Conservation (phyloP, 2,888 invertebrate species). For the Icerya purchasi region DNA sequence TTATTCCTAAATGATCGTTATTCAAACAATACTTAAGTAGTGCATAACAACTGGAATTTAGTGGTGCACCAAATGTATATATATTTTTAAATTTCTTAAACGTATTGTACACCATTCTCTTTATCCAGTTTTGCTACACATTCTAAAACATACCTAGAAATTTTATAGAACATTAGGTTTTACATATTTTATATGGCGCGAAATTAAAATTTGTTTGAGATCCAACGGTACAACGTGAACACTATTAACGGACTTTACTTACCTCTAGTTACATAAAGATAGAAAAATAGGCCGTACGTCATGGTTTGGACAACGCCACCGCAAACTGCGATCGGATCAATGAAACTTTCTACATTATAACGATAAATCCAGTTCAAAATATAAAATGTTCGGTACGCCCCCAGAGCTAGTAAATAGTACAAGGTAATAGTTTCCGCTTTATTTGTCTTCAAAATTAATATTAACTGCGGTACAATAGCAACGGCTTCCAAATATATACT, state of each 20-base stretch:
- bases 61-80: too few relatives aligned
- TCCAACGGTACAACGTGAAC: neutral
- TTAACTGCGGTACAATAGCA: constrained; percentile 92
- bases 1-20: too few relatives aligned
- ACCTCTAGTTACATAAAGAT: constrained; percentile 98
- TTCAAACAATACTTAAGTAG: too few relatives aligned
- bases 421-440: constrained; percentile 98
- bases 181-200: too few relatives aligned
- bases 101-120: too few relatives aligned
- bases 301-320: constrained; percentile 95
- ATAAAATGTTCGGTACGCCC: constrained; percentile 74
- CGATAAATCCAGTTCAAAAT: constrained; percentile 89
- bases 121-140: too few relatives aligned
- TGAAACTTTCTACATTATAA: constrained; percentile 78
- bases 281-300: constrained; percentile 98
- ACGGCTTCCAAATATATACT: constrained; percentile 97
- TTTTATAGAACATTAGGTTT: too few relatives aligned
- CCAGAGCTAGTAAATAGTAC: constrained; percentile 80
- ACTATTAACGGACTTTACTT: constrained; percentile 19
- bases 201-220: too few relatives aligned
- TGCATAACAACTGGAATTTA: too few relatives aligned
- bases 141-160: too few relatives aligned
- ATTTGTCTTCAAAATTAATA: constrained; percentile 91
- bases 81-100: too few relatives aligned
- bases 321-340: constrained; percentile 87